Conservation (phyloP, 1,140 invertebrate species). For the Nasonia longicornis region DNA sequence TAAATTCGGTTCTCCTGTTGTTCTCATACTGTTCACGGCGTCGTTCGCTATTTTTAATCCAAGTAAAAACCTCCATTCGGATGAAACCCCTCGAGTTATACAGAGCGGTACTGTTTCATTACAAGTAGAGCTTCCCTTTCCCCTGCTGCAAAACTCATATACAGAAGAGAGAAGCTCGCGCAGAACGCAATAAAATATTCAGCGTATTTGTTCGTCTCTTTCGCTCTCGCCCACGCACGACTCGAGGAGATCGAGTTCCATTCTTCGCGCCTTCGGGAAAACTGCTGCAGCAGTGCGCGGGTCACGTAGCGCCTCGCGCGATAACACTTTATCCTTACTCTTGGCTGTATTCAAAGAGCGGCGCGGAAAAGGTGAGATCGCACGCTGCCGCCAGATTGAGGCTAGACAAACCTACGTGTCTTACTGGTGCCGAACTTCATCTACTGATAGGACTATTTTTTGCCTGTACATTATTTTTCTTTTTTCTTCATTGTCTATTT, state of each 20-base stretch:
- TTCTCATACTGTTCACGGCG: no score
- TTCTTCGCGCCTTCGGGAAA: slow-evolving; percentile 52
- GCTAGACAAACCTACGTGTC: slow-evolving; percentile 61
- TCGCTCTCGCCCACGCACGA: no score
- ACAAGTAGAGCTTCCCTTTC: no score
- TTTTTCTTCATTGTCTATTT: not conserved
- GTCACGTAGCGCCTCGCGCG: slow-evolving; percentile 58
- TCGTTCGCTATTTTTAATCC: not conserved
- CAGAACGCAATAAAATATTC: slow-evolving; percentile 23
- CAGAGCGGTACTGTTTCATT: no score
- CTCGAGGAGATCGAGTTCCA: slow-evolving; percentile 23
- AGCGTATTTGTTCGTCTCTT: not conserved
- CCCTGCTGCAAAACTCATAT: no score
- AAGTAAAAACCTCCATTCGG: not conserved
- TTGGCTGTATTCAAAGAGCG: slow-evolving; percentile 58
- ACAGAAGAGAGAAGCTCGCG: not conserved
- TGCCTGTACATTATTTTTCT: not conserved
- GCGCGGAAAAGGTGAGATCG: slow-evolving; percentile 56
- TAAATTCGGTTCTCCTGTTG: no score
- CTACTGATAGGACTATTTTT: slow-evolving; percentile 8
- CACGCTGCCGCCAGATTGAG: slow-evolving; percentile 58
- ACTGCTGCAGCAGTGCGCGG: slow-evolving; percentile 40
- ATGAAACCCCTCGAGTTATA: no score
- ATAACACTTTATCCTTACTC: slow-evolving; percentile 56
- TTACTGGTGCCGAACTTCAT: slow-evolving; percentile 45